A percentile compares a stretch with the other conserved stretches of the same genome.
phyloP scores from a whole-genome alignment of 2,113 vertebrate species.

The Gymnorhina tibicen region DNA sequence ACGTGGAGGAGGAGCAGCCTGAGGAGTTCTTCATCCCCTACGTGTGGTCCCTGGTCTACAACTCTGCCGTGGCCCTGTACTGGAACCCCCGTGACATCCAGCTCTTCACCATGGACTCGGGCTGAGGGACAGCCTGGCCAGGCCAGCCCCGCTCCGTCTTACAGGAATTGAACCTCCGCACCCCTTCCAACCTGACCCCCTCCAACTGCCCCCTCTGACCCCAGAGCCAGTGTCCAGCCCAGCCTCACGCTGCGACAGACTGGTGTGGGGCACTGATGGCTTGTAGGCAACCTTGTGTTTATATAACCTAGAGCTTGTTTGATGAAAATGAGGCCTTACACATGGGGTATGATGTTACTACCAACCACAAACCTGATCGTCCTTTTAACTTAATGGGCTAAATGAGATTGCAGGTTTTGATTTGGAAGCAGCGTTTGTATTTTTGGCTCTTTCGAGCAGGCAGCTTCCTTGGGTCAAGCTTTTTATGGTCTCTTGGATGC shows the following conservation, averaged over 20 bases:
- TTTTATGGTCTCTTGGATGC: background rate
- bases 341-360: conserved; percentile 9
- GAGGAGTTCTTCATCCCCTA: conserved; percentile 99
- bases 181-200: background rate
- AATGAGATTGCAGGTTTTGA: background rate
- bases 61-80: conserved; percentile 87
- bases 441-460: background rate
- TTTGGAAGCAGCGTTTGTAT: background rate
- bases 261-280: background rate
- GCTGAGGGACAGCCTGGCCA: conserved; percentile 65
- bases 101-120: conserved; percentile 94
- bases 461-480: background rate
- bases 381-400: background rate
- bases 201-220: background rate
- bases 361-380: background rate
- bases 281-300: conserved; percentile 47
- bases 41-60: conserved; percentile 96
- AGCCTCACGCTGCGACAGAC: background rate
- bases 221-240: background rate
- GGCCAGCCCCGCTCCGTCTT: background rate
- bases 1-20: conserved; percentile 96
- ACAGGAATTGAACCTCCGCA: background rate
- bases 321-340: conserved; percentile 42
- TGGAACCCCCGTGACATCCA: conserved; percentile 91
- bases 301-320: conserved; percentile 54